Evolutionary conservation across 2,888 invertebrate genomes (phyloP), one percentile per base, ranked within the genome.

Genomic region (Epinotia bilunana): DNA sequence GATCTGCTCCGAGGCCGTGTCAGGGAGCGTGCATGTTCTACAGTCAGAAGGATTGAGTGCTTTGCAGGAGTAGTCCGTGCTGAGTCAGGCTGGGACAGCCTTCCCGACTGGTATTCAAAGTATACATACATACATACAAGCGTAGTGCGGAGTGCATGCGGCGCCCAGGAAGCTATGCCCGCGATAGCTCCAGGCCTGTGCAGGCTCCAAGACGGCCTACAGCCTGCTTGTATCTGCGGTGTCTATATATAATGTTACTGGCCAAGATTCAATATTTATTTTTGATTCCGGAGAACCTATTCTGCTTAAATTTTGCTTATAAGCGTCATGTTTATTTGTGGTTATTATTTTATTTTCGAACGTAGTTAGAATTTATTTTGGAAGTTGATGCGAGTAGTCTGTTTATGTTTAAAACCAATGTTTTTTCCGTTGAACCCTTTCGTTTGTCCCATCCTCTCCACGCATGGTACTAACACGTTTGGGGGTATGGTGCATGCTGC

Each of bases 251-350:
- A 91, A 93, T 91, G 91, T 92, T 91, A 90, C 91, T 95, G 95
- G 94, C 95, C 95, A 94, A 93, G 89, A 91, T 86, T 89, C 84
- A 84, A 80, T 84, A 90, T 89, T 91, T 94, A 93, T 90, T 91
- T 93, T 91, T 92, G 90, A 91, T 92, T 91, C 93, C 91, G 91
- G 92, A 93, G 94, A 93, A 94, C 94, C 93, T 94, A 94, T 94
- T 94, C 93, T 94, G 94, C 94, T 94, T 94, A 84, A 91, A 91
- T 92, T 82, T 92, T 93, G 93, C 93, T 94, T 94, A 90, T 90
- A 88, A 91, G 89, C 93, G 91, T 90, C 92, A 92, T 91, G 86
- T 90, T 93, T 91, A 89, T 90, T 91, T 92, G 87, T 90, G 87
- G 86, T 83, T 86, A 82, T 81, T 82, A 79, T 88, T 88, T 90